These are phyloP conservation scores for Acanthococcus lagerstroemiae DNA, from an alignment of 2,888 invertebrate species.

Conservation along the genomic window DNA sequence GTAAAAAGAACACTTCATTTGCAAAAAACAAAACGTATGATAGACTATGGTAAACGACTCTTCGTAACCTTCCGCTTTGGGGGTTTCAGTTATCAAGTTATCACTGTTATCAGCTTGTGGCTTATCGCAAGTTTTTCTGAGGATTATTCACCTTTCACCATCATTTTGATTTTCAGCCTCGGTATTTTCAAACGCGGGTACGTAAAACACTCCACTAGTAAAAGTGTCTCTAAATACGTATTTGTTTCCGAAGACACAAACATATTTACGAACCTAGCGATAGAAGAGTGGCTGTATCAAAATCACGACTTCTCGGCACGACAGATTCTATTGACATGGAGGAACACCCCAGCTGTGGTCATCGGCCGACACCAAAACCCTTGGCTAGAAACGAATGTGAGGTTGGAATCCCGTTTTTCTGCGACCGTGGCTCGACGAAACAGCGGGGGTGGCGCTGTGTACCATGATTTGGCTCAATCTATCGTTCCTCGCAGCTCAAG, in stretches of 20 bases:
- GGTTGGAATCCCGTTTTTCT: slow-evolving; percentile 53
- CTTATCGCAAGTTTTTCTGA: too few species aligned
- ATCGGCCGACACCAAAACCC: slow-evolving; percentile 96
- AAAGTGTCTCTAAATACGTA: slow-evolving; percentile 56
- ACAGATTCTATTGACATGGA: slow-evolving; percentile 82
- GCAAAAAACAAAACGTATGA: too few species aligned
- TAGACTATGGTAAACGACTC: too few species aligned
- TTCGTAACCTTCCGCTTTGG: too few species aligned
- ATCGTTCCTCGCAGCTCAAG: slow-evolving; percentile 77
- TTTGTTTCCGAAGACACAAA: slow-evolving; percentile 85
- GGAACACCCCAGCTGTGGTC: slow-evolving; percentile 87
- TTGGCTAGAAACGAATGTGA: slow-evolving; percentile 80
- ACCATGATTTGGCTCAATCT: slow-evolving; percentile 89
- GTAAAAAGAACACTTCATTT: too few species aligned
- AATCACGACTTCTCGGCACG: slow-evolving; percentile 73
- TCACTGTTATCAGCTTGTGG: too few species aligned
- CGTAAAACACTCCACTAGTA: too few species aligned
- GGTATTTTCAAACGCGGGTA: too few species aligned
- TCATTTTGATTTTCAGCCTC: too few species aligned
- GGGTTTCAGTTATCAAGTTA: too few species aligned
- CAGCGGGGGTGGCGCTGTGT: slow-evolving; percentile 94
- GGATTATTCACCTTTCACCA: too few species aligned
- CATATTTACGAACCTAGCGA: slow-evolving; percentile 83
- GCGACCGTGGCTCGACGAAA: slow-evolving; percentile 76
- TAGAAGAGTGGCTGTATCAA: slow-evolving; percentile 92